Base-by-base conservation (phyloP, 2,113 vertebrate species). In the Mus spicilegus region DNA sequence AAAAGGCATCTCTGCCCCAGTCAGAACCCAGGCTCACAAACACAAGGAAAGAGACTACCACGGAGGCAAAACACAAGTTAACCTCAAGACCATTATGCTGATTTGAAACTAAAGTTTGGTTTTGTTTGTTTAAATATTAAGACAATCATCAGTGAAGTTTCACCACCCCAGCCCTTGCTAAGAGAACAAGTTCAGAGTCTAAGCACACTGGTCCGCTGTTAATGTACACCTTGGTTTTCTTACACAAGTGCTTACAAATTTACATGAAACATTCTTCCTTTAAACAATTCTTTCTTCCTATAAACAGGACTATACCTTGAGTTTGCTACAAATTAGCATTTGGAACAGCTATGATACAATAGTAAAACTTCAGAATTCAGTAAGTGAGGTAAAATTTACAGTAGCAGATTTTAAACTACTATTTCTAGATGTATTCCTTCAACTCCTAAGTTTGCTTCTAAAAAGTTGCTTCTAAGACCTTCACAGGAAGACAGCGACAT, bases 401-500 rank as follows among this genome's bases (percentile, higher is more conserved):
- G 39, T 39, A 22, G n/a, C 26, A 69, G 22, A 95, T 84, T 78
- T 95, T 82, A 89, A 90, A 93, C 81, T 33, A 33, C 7, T 85
- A 78, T n/a, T 94, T 95, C 54, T 69, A 92, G 10, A 58, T 42
- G 82, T 22, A 81, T 49, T 39, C 51, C 49, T 80, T 77, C 26
- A 88, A 78, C 54, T 91, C 0, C 0, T 78, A 92, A 76, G 22
- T 78, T 61, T 92, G 54, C 36, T 94, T 91, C 88, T 93, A 56
- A 94, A 58, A 87, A 63, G 63, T 72, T 91, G 58, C 92, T 42
- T 6, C 51, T 54, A 49, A 49, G 7, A 76, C 28, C 26, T 87
- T 94, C 78, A 90, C 3, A 76, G 75, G 91, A 97, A 97, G 72
- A 89, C 87, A 87, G 80, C 51, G 92, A 95, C 30, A 96, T 46